A percentile compares a stretch with the other conserved stretches of the same genome.
Evolutionary conservation across 2,888 invertebrate genomes (phyloP).

Genomic region (Ormyrus thymus): DNA sequence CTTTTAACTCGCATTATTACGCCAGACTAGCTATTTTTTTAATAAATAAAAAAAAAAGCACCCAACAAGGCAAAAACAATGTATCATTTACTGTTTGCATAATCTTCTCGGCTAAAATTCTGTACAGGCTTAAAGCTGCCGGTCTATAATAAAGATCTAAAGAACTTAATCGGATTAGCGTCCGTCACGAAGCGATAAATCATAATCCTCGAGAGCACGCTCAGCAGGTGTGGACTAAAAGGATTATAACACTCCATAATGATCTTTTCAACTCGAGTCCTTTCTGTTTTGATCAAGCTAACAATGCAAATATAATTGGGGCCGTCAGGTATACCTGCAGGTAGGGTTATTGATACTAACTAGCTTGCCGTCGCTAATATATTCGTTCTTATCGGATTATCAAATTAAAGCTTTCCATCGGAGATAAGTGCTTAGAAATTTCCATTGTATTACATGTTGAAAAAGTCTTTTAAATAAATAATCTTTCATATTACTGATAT

Average conservation of each 20-base stretch:
- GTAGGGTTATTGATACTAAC: no score
- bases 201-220: slow-evolving; percentile 52
- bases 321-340: not conserved
- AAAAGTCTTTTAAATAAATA: no score
- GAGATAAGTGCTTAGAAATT: no score
- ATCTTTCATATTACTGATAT: no score
- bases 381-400: no score
- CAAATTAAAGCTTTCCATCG: no score
- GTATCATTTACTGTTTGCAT: slow-evolving; percentile 1
- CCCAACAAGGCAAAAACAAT: not conserved
- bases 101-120: slow-evolving; percentile 11
- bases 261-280: slow-evolving; percentile 44
- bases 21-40: not conserved
- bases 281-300: slow-evolving; percentile 45
- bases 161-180: slow-evolving; percentile 59
- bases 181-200: slow-evolving; percentile 57
- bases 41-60: not conserved
- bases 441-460: no score
- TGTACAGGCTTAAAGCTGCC: slow-evolving; percentile 8
- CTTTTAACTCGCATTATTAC: no score
- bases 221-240: slow-evolving; percentile 55
- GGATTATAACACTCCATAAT: slow-evolving; percentile 61
- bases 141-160: slow-evolving; percentile 48
- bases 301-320: slow-evolving; percentile 44
- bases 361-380: no score